Base-by-base conservation (phyloP, 2,888 invertebrate species). In the Ornithoptera alexandrae region DNA sequence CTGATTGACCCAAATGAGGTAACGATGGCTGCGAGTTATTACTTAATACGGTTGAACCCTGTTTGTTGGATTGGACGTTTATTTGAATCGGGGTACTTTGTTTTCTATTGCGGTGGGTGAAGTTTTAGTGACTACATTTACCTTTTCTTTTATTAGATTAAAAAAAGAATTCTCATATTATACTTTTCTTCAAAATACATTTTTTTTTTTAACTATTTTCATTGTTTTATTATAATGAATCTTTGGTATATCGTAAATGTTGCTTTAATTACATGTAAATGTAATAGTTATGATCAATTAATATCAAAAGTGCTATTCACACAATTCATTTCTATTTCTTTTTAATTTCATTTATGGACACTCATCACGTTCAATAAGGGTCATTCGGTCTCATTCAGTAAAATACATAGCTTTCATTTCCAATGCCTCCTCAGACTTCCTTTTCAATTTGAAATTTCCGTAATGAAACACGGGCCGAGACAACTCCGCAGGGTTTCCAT, bases 1-100 rank as follows among this genome's bases (percentile, higher is more conserved):
- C 67, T 72, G 70, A 71, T 70, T 72, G 70, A 72, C 71, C 69
- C 62, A 74, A 74, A 75, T 72, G 71, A 72, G 72, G 68, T 72
- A 71, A 74, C 71, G 73, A 74, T 74, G 72, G 73, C 62, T 64
- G 62, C 58, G 63, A 69, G 59, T 67, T 68, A 59, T 70, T 69
- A 68, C 69, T 65, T 24, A 65, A 67, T 53, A 46, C 30, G 60
- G 46, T 50, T 24, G n/a, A 62, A 20, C 39, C 36, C 50, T 56
- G n/a, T 61, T 67, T 64, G 39, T 64, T 64, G 56, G 20, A 36
- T 64, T 61, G 42, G 39, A 58, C 20, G 63, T n/a, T 15, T 15
- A 30, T 22, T 50, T 24, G 53, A 63, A 63, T 63, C 50, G 24
- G 8, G 18, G 30, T 53, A 53, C 15, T 50, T 63, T 36, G 18